Conservation (phyloP, 2,888 invertebrate species). For the Petrolisthes cinctipes region DNA sequence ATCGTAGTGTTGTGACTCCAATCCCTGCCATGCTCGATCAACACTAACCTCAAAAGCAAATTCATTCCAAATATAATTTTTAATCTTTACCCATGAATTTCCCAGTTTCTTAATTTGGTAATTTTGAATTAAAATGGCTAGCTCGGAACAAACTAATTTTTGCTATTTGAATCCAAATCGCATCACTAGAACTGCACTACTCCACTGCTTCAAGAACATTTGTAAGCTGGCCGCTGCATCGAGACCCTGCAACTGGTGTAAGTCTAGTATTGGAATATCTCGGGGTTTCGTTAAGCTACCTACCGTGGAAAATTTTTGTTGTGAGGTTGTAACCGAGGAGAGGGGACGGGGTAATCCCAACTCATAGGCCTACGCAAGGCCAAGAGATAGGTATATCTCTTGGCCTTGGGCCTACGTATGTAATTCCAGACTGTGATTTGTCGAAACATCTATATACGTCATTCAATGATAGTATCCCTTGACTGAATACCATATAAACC, state of each 20-base stretch:
- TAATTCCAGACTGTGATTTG: too few relatives aligned
- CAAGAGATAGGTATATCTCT: too few relatives aligned
- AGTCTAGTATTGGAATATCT: not conserved
- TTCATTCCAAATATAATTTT: not conserved
- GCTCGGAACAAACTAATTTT: not conserved
- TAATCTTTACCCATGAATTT: not conserved
- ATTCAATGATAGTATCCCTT: too few relatives aligned
- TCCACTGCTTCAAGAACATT: not conserved
- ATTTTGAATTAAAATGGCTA: not conserved
- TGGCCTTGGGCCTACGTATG: too few relatives aligned
- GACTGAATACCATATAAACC: too few relatives aligned
- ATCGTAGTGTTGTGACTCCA: not conserved
- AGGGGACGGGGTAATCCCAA: too few relatives aligned
- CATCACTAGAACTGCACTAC: not conserved
- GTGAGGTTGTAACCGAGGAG: too few relatives aligned
- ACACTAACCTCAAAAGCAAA: not conserved
- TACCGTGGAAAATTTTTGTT: too few relatives aligned
- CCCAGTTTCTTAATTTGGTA: not conserved
- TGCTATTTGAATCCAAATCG: not conserved
- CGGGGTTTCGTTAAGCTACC: not conserved
- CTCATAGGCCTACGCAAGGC: too few relatives aligned
- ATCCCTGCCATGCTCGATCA: not conserved
- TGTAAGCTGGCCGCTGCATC: not conserved
- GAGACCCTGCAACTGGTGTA: not conserved
- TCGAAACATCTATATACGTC: too few relatives aligned